phyloP scores from a whole-genome alignment of 2,888 invertebrate genomes.

The Andrena minutula region DNA sequence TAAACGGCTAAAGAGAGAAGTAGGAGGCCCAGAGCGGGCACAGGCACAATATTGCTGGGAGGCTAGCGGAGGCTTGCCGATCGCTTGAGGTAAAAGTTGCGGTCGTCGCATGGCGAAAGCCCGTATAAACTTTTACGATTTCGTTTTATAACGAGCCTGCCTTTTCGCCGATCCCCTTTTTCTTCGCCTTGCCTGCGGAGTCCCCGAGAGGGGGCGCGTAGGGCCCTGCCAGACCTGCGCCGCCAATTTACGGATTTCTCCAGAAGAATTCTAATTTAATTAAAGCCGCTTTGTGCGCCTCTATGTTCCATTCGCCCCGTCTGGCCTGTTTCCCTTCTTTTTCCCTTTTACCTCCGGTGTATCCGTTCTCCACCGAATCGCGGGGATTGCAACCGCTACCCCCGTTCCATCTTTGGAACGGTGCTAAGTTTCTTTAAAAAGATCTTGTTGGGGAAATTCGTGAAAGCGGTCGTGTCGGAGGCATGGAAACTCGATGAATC shows the following conservation, averaged over 20 bases:
- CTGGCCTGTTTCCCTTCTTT: not conserved
- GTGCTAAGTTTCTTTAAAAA: not conserved
- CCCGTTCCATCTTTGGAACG: not conserved
- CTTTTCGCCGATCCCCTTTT: slow-evolving; percentile 13
- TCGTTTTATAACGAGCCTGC: slow-evolving; percentile 63
- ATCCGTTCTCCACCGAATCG: not conserved
- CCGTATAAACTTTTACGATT: slow-evolving; percentile 78
- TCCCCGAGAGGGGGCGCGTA: not conserved
- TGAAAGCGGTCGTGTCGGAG: not conserved
- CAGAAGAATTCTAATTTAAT: slow-evolving; percentile 39
- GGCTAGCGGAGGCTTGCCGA: not conserved
- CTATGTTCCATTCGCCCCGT: not conserved
- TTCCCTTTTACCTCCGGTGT: not conserved
- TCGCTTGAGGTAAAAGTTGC: slow-evolving; percentile 79
- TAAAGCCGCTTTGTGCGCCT: not conserved
- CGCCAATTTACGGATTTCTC: slow-evolving; percentile 13
- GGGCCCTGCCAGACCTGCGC: not conserved
- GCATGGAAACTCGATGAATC: slow-evolving; percentile 9
- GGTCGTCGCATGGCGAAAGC: slow-evolving; percentile 77
- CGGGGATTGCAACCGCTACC: no score
- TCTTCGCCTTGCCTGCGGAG: not conserved
- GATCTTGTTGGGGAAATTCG: not conserved
- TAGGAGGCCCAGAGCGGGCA: not conserved
- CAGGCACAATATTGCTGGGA: slow-evolving; percentile 5
- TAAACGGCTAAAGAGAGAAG: slow-evolving; percentile 6